Percentiles rank a stretch among this genome's conserved stretches.
Conservation (phyloP, 2,113 vertebrate species). For the Thermophis baileyi region DNA sequence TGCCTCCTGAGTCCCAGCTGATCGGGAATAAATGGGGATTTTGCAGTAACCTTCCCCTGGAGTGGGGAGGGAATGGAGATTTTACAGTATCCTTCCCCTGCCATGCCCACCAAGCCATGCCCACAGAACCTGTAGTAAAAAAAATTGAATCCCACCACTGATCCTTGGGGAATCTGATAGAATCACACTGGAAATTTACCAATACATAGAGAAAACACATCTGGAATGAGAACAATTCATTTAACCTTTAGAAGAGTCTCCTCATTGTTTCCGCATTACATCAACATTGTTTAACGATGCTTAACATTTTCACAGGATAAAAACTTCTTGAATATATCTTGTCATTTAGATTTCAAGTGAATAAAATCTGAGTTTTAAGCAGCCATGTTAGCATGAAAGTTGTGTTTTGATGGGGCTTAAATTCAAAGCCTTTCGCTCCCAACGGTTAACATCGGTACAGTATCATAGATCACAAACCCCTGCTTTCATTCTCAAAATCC, state of each 20-base stretch:
- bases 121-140: too few relatives aligned
- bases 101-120: too few relatives aligned
- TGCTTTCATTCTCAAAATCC: not conserved
- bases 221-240: conserved; percentile 56
- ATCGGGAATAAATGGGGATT: too few relatives aligned
- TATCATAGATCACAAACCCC: not conserved
- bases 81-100: too few relatives aligned
- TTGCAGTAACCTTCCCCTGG: too few relatives aligned
- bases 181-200: conserved; percentile 50
- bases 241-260: conserved; percentile 36
- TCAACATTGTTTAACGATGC: conserved; percentile 22
- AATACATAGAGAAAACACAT: conserved; percentile 36
- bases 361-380: not conserved
- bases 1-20: too few relatives aligned
- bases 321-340: not conserved
- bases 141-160: not conserved
- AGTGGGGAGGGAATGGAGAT: too few relatives aligned
- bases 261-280: conserved; percentile 35
- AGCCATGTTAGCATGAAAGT: not conserved
- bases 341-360: not conserved
- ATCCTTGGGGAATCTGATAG: conserved; percentile 60
- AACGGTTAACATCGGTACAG: not conserved
- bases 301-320: not conserved
- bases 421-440: too few relatives aligned
- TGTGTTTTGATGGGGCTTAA: not conserved